Base-by-base conservation (phyloP, 2,797 vertebrate species). In the Cottoperca gobio region DNA sequence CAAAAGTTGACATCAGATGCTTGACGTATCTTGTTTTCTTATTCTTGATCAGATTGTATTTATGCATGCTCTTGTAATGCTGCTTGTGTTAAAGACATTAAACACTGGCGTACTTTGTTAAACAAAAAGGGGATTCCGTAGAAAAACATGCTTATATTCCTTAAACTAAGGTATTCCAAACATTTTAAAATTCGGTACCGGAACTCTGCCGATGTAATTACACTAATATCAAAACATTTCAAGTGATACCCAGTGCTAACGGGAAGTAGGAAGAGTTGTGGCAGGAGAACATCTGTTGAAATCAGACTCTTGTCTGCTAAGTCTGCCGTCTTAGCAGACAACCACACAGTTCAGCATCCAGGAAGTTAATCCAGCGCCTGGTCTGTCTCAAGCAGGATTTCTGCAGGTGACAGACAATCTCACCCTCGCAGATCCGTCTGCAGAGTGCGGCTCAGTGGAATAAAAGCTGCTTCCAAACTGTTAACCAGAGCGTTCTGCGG, bases 291-390 rank as follows among this genome's bases (percentile, higher is more conserved):
- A 82, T 90, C 86, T 86, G 88, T 21, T 87, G 88, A 86, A 91
- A 91, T 71, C 40, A 62, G 84, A 88, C 52, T 70, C 86, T 33
- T 26, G 79, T 64, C 61, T 58, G 66, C 76, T 79, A 84, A 81
- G 63, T 77, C 81, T 52, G 66, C 42, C 48, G 69, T 73, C 79
- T 84, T 73, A 82, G 79, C 83, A 69, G 70, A 80, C 72, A 76
- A 84, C 84, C 86, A 48, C 89, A 86, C 43, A 3, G 78, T 72
- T 89, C 79, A 87, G 79, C 81, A 79, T 88, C 72, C 87, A 84
- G 85, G 78, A 88, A 89, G 88, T 53, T 78, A 89, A 88, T 84
- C 86, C 87, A 45, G 73, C 42, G 84, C 82, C 90, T 91, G 89
- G 71, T 69, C 76, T 89, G 85, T 81, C 74, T 90, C 86, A 88